These are phyloP conservation scores for Leptura quadrifasciata DNA, from an alignment of 2,888 invertebrate genomes.

Conservation along the genomic window DNA sequence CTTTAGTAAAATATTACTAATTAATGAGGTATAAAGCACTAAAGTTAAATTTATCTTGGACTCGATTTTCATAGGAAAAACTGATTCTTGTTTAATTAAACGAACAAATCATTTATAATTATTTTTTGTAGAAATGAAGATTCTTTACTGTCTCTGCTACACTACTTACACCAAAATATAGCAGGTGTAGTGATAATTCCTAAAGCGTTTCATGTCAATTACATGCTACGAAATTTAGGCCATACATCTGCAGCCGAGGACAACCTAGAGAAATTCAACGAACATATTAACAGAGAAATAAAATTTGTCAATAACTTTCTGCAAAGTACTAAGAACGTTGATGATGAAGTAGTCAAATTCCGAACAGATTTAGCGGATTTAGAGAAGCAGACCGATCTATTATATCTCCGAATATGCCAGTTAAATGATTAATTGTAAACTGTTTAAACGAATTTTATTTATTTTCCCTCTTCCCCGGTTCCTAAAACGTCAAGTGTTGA, in stretches of 20 bases:
- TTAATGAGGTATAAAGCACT: too few relatives aligned
- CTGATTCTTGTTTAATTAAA: slow-evolving; percentile 3
- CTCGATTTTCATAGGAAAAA: too few relatives aligned
- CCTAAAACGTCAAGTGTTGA: not conserved
- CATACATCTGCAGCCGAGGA: slow-evolving; percentile 21
- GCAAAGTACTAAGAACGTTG: not conserved
- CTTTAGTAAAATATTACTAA: too few relatives aligned
- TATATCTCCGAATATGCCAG: slow-evolving; percentile 51
- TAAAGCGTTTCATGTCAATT: slow-evolving; percentile 49
- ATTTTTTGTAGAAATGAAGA: slow-evolving; percentile 70
- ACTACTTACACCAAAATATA: slow-evolving; percentile 72
- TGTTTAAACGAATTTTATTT: not conserved
- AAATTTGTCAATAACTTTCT: slow-evolving; percentile 48
- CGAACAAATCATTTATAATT: slow-evolving; percentile 16
- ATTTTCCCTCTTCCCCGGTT: not conserved
- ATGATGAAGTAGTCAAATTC: slow-evolving; percentile 52
- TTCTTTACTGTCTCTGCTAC: slow-evolving; percentile 72
- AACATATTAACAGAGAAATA: slow-evolving; percentile 57
- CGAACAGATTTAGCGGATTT: slow-evolving; percentile 54
- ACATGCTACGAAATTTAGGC: slow-evolving; percentile 40
- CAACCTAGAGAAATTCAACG: slow-evolving; percentile 54
- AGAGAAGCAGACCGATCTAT: slow-evolving; percentile 61
- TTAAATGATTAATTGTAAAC: slow-evolving; percentile 35
- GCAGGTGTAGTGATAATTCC: slow-evolving; percentile 67
- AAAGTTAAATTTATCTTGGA: too few relatives aligned